phyloP scores from a whole-genome alignment of 2,797 vertebrate species.

The Denticeps clupeoides region DNA sequence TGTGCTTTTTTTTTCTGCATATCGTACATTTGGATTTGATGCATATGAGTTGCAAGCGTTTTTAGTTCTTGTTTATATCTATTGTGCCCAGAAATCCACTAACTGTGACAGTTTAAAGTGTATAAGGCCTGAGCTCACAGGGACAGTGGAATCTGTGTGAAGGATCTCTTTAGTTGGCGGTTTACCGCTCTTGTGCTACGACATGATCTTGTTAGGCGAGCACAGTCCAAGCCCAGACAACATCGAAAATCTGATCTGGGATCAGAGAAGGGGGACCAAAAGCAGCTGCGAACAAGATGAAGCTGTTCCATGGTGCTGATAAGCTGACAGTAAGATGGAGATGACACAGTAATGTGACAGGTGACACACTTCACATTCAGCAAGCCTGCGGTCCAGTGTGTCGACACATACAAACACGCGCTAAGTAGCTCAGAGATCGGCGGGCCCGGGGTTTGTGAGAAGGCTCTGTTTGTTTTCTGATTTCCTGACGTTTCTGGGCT shows the following conservation, averaged over 20 bases:
- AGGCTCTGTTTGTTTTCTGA: constrained; percentile 15
- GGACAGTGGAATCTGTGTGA: too few relatives aligned
- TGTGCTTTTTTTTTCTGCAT: too few relatives aligned
- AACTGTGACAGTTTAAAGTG: too few relatives aligned
- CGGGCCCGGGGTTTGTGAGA: constrained; percentile 20
- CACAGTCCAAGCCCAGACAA: constrained; percentile 24
- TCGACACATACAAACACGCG: constrained; percentile 56
- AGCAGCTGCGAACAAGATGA: constrained; percentile 17
- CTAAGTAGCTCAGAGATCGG: constrained; percentile 55
- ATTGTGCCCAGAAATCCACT: too few relatives aligned
- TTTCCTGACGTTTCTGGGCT: constrained; percentile 26
- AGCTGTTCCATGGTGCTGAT: constrained; percentile 26
- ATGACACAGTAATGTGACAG: constrained; percentile 37
- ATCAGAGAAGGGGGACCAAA: constrained; percentile 9
- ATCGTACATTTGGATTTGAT: too few relatives aligned
- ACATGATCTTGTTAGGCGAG: constrained; percentile 21
- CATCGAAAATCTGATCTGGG: constrained; percentile 35
- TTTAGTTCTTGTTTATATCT: too few relatives aligned
- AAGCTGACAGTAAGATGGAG: constrained; percentile 38
- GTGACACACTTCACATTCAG: constrained; percentile 60
- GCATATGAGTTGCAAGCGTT: too few relatives aligned
- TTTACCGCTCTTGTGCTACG: too few relatives aligned
- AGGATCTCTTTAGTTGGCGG: too few relatives aligned
- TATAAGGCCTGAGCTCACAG: too few relatives aligned
- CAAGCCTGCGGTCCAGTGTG: constrained; percentile 53